phyloP scores from a whole-genome alignment of 2,797 vertebrate species.

The Syngnathus acus region DNA sequence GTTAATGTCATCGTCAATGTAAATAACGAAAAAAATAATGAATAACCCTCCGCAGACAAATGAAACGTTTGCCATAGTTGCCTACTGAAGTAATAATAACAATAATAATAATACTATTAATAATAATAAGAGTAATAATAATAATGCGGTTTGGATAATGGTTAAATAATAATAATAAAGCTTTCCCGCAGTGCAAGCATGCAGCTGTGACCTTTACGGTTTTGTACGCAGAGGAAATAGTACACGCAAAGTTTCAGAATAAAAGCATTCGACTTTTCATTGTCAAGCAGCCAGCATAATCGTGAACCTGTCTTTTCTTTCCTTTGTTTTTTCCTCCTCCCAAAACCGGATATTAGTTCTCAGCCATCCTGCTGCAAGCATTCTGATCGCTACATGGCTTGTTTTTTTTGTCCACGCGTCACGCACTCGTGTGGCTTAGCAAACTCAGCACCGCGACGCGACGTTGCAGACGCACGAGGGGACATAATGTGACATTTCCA shows the following conservation, averaged over 20 bases:
- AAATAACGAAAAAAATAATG: background rate
- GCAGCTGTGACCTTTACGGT: background rate
- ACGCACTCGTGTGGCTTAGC: background rate
- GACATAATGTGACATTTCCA: background rate
- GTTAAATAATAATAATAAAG: background rate
- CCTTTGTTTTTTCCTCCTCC: background rate
- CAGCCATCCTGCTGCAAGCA: background rate
- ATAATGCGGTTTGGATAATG: too few species aligned
- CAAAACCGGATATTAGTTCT: background rate
- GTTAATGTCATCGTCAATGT: background rate
- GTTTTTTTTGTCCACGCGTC: background rate
- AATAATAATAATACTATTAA: too few species aligned
- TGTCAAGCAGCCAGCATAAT: background rate
- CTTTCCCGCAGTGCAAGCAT: background rate
- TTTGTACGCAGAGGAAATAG: slow-evolving; percentile 32
- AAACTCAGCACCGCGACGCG: background rate
- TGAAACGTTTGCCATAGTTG: background rate
- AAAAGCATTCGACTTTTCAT: slow-evolving; percentile 7
- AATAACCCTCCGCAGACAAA: background rate
- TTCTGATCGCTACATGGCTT: background rate
- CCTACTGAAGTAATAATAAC: background rate
- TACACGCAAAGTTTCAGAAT: slow-evolving; percentile 16
- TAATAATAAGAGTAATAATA: too few species aligned
- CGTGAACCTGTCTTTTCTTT: background rate
- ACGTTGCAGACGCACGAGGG: background rate